Evolutionary conservation across 2,797 vertebrate genomes (phyloP).

Genomic region (Myiotriccus ornatus): DNA sequence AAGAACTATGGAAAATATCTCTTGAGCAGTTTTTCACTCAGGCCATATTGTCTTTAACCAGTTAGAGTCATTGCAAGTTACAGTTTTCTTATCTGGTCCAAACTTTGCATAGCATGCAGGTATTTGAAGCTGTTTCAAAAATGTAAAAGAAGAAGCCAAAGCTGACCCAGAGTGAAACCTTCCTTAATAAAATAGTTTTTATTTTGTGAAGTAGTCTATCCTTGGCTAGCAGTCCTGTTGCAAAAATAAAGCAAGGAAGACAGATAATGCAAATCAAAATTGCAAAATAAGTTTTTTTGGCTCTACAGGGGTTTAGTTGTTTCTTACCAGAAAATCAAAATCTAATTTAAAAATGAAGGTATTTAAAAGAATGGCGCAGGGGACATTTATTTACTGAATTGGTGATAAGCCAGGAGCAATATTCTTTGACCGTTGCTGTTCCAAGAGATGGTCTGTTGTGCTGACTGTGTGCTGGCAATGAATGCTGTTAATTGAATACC

Average conservation of each 20-base stretch:
- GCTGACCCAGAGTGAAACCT: neutral
- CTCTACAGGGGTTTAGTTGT: conserved; percentile 39
- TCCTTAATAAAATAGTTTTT: neutral
- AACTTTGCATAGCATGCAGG: neutral
- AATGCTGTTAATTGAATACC: neutral
- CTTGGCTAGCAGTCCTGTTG: conserved; percentile 18
- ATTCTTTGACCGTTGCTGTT: neutral
- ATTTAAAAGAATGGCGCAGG: conserved; percentile 28
- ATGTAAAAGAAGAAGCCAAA: neutral
- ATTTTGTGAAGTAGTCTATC: neutral
- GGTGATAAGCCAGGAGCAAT: conserved; percentile 1
- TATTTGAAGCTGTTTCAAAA: conserved; percentile 25
- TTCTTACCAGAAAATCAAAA: conserved; percentile 53
- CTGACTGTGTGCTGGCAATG: neutral
- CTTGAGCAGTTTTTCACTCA: neutral
- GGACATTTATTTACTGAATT: conserved; percentile 16
- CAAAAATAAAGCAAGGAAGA: neutral
- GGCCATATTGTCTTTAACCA: neutral
- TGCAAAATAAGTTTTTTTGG: conserved; percentile 34
- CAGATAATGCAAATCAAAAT: conserved; percentile 9
- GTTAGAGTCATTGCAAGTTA: neutral
- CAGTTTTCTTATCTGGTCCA: neutral
- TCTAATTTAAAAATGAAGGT: conserved; percentile 48
- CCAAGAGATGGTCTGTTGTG: neutral
- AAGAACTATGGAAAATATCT: neutral